phyloP scores from a whole-genome alignment of 2,113 vertebrate species.

The Sarotherodon lohbergeri region DNA sequence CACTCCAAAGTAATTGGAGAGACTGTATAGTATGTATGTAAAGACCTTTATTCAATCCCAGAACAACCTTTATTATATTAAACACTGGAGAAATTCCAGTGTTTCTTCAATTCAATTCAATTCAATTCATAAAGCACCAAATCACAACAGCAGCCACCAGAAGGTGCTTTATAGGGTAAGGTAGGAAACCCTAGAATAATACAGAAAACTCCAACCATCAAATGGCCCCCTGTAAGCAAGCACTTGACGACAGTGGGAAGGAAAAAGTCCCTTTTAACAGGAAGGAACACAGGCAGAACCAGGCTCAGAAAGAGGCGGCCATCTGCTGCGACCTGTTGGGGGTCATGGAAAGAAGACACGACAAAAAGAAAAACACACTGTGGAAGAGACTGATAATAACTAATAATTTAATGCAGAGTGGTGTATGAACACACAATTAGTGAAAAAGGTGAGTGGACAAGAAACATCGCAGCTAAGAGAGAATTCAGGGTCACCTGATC shows the following conservation, averaged over 20 bases:
- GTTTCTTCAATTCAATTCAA: background rate
- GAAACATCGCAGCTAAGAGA: fast-evolving
- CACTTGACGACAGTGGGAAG: background rate
- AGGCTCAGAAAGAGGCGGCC: background rate
- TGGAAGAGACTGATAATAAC: background rate
- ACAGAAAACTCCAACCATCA: background rate
- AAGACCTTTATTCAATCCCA: background rate
- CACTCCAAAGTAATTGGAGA: background rate
- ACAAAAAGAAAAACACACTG: background rate
- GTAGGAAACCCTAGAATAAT: background rate
- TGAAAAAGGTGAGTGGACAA: background rate
- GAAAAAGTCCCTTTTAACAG: background rate
- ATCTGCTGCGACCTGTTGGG: background rate
- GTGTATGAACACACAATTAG: background rate
- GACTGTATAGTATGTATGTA: fast-evolving
- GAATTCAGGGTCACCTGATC: background rate
- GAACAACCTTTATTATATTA: background rate
- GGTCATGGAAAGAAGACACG: background rate
- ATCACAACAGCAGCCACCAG: background rate
- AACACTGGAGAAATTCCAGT: background rate
- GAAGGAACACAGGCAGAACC: background rate
- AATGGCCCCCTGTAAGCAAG: background rate
- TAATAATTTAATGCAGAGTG: background rate
- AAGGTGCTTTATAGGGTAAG: background rate
- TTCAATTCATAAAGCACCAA: background rate